Conservation (phyloP, 1,140 invertebrate species). For the Mactra quadrangularis region DNA sequence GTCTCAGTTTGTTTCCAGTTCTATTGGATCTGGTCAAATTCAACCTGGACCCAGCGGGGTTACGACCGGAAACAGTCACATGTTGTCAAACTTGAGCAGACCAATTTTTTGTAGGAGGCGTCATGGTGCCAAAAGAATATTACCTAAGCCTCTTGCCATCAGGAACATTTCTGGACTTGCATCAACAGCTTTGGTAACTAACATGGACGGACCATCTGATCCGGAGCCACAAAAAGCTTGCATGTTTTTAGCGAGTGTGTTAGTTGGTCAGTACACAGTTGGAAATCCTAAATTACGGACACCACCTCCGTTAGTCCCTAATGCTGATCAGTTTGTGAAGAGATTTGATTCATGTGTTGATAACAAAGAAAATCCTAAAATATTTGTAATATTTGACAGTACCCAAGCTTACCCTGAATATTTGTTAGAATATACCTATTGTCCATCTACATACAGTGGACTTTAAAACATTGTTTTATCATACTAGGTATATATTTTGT, state of each 20-base stretch:
- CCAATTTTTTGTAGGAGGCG: not conserved
- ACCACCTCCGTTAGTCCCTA: conserved; percentile 33
- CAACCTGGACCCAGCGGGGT: conserved; percentile 9
- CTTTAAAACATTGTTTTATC: not conserved
- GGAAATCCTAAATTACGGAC: conserved; percentile 46
- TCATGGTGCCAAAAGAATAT: no score
- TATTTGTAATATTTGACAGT: conserved; percentile 78
- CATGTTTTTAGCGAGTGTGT: conserved; percentile 68
- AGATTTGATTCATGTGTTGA: conserved; percentile 75
- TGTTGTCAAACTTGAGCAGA: not conserved
- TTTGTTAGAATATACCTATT: conserved; percentile 70
- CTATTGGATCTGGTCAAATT: conserved; percentile 1
- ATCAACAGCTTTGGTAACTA: conserved; percentile 2
- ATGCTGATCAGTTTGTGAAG: conserved; percentile 61
- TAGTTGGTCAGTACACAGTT: conserved; percentile 62
- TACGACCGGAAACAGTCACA: not conserved
- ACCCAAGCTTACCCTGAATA: conserved; percentile 77
- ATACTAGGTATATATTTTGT: not conserved
- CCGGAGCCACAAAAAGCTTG: conserved; percentile 28
- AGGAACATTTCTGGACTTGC: conserved; percentile 6
- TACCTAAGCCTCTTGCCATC: conserved; percentile 25
- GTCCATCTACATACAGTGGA: not conserved
- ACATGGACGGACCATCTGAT: conserved; percentile 10
- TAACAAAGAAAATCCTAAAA: conserved; percentile 64
- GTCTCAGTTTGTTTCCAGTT: conserved; percentile 25